A percentile compares a stretch with the other conserved stretches of the same genome.
Evolutionary conservation across 2,888 invertebrate species (phyloP).

Genomic region (Pammene fasciana): DNA sequence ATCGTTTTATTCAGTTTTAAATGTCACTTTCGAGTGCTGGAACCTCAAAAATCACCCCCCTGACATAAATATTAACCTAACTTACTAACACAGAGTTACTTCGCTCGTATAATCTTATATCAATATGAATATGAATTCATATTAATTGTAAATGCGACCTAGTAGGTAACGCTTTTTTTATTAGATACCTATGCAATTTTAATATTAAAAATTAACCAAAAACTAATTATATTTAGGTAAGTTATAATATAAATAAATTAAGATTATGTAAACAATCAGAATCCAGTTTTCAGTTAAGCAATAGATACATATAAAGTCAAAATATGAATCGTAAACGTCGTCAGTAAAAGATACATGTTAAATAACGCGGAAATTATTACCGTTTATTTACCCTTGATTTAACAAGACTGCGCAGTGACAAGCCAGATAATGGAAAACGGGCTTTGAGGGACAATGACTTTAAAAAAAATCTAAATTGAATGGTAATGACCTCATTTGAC

Average conservation of each 20-base stretch:
- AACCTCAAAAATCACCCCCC: no score
- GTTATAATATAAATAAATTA: background rate
- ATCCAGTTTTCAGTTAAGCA: background rate
- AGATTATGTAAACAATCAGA: conserved; percentile 8
- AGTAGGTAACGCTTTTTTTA: no score
- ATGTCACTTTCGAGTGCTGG: no score
- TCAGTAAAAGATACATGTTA: no score
- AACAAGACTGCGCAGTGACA: conserved; percentile 7
- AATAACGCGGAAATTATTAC: conserved; percentile 34
- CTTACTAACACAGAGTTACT: no score
- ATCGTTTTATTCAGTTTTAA: no score
- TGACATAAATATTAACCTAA: no score
- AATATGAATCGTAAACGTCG: background rate
- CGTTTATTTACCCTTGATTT: conserved; percentile 31
- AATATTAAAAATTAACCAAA: background rate
- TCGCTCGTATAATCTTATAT: no score
- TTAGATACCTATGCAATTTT: no score
- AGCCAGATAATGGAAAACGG: background rate
- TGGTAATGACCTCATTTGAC: conserved; percentile 32
- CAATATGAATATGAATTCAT: no score
- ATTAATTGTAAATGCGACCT: no score
- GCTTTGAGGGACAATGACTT: conserved; percentile 3
- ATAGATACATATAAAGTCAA: conserved; percentile 29
- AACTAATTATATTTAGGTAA: background rate
- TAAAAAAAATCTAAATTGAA: conserved; percentile 32